A percentile compares a stretch with the other conserved stretches of the same genome.
These are phyloP conservation scores for Micropoecilia bifurca DNA, from an alignment of 2,797 vertebrate species.

Conservation along the genomic window DNA sequence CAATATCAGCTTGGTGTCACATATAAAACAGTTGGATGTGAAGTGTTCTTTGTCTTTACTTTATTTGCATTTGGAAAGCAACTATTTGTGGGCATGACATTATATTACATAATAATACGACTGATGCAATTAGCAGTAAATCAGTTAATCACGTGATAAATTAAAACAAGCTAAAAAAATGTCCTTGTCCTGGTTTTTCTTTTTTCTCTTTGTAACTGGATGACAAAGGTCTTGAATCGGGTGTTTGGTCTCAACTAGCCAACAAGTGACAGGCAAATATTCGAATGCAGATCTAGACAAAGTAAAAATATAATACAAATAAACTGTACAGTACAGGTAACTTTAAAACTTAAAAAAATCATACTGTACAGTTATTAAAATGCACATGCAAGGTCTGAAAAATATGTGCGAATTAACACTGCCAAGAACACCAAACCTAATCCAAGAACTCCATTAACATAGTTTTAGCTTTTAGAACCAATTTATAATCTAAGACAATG, in stretches of 20 bases:
- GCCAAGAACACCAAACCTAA: neutral
- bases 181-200: no score
- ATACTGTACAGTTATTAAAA: neutral
- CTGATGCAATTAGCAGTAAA: no score
- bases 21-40: no score
- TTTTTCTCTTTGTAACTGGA: no score
- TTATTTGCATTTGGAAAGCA: no score
- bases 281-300: neutral
- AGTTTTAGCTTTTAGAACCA: neutral
- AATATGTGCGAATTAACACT: neutral
- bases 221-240: no score
- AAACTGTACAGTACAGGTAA: neutral
- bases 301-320: neutral
- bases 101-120: no score
- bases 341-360: neutral
- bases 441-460: neutral
- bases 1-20: no score
- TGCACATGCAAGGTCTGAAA: neutral
- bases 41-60: no score
- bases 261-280: neutral
- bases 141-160: no score
- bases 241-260: neutral
- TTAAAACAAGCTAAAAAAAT: no score
- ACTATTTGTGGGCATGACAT: no score
- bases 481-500: neutral